Evolutionary conservation across 2,797 vertebrate species (phyloP), one percentile per base, ranked within the genome.

Genomic region (Nothura maculosa): DNA sequence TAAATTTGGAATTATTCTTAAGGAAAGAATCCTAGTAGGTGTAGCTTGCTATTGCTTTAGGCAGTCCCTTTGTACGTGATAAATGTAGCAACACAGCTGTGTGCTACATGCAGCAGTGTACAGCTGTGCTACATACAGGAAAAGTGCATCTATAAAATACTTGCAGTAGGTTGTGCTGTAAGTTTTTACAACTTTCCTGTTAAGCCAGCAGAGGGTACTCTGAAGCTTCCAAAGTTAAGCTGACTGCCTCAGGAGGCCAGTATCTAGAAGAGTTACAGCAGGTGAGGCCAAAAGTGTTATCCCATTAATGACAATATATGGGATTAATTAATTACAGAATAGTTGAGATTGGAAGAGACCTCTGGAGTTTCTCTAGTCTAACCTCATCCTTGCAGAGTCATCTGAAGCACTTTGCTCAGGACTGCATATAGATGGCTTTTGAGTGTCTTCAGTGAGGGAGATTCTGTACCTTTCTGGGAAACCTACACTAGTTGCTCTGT

Each of bases 181-280:
- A 52, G 25, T 43, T 50, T 89, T 81, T 11, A n/a, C 47, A 45
- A 8, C 30, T 78, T 58, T 32, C 9, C 0, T 8, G 48, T 81
- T 57, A 17, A 85, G 8, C 94, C 97, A 90, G 79, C 73, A 97
- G 96, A 95, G 95, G 96, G 94, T 30, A 42, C 67, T 93, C 84
- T 93, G 92, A 16, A 62, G 13, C 94, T 90, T 70, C 50, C 61
- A 36, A 69, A 42, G 48, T 12, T 32, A 20, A 0, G 0, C 1
- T 68, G 43, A 8, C 14, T 47, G 47, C 42, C 38, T 32, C 22
- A 11, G 19, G 20, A 47, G 27, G 16, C 25, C 12, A 2, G 9
- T 16, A 1, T 20, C 14, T 40, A 42, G 43, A 68, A 54, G 40
- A 75, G 32, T n/a, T 67, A 17, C 10, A 6, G 14, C 27, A 13